A percentile compares a stretch with the other conserved stretches of the same genome.
Evolutionary conservation across 2,797 vertebrate genomes (phyloP).

Genomic region (Sebastiscus tertius): DNA sequence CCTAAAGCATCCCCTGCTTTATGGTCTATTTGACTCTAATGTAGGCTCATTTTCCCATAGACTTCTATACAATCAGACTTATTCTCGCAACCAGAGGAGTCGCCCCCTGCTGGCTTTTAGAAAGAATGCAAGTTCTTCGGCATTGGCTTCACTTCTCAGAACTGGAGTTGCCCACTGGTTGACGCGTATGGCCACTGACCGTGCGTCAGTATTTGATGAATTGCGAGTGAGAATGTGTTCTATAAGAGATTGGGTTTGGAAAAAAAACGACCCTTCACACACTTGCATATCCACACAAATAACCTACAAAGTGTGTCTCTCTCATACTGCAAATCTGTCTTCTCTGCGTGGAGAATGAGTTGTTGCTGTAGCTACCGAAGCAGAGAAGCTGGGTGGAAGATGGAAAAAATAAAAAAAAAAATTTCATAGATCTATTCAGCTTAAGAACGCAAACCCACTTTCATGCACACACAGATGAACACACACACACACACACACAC

Average conservation of each 20-base stretch:
- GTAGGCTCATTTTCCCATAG: too few species aligned
- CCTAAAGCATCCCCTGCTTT: too few species aligned
- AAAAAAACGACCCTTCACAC: background rate
- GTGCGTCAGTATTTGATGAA: background rate
- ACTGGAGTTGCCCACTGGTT: background rate
- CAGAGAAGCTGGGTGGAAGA: constrained; percentile 12
- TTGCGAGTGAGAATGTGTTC: background rate
- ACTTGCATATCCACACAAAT: background rate
- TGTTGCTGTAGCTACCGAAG: constrained; percentile 7
- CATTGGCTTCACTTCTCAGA: too few species aligned
- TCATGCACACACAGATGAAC: background rate
- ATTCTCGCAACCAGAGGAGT: too few species aligned
- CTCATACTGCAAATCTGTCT: background rate
- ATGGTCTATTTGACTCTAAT: too few species aligned
- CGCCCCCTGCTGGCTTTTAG: too few species aligned
- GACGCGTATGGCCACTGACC: background rate
- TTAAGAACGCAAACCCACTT: constrained; percentile 13
- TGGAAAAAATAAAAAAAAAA: background rate
- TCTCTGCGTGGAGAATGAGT: constrained; percentile 7
- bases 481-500: too few species aligned
- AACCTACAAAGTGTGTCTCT: background rate
- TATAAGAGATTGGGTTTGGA: background rate
- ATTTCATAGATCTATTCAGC: constrained; percentile 28
- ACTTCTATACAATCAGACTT: too few species aligned
- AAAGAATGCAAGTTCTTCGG: too few species aligned